These are phyloP conservation scores for Macrobrachium rosenbergii DNA, from an alignment of 1,140 invertebrate genomes.

Conservation along the genomic window DNA sequence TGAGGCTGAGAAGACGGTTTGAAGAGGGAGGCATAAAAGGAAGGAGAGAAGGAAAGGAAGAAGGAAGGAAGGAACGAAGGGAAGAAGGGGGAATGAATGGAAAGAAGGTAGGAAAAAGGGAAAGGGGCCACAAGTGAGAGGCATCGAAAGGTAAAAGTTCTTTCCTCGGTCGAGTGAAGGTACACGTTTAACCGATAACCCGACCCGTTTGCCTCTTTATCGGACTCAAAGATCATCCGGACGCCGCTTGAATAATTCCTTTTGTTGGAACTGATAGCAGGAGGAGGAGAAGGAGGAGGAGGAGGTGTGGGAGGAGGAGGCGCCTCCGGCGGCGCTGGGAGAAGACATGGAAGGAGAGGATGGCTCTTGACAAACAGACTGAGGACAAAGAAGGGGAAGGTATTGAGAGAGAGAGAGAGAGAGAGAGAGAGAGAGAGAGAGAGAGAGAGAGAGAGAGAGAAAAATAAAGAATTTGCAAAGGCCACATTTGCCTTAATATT, in stretches of 20 bases:
- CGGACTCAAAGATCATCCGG: too few relatives aligned
- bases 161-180: too few relatives aligned
- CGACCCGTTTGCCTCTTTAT: too few relatives aligned
- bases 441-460: conserved; percentile 3
- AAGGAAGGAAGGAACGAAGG: not conserved
- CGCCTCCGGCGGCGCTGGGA: not conserved
- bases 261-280: not conserved
- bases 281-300: not conserved
- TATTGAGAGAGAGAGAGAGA: not conserved
- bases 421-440: not conserved
- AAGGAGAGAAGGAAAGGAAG: not conserved
- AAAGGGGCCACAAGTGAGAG: not conserved
- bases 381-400: not conserved
- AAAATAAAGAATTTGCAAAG: not conserved
- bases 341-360: not conserved
- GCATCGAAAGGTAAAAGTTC: too few relatives aligned
- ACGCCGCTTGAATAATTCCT: too few relatives aligned
- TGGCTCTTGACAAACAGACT: too few relatives aligned
- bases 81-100: not conserved
- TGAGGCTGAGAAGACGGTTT: too few relatives aligned
- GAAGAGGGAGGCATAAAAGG: too few relatives aligned
- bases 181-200: too few relatives aligned
- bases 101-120: not conserved
- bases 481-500: too few relatives aligned
- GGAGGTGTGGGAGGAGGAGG: not conserved